A percentile compares a stretch with the other conserved stretches of the same genome.
These are phyloP conservation scores for Chitala chitala DNA, from an alignment of 2,113 vertebrate species.

Conservation along the genomic window DNA sequence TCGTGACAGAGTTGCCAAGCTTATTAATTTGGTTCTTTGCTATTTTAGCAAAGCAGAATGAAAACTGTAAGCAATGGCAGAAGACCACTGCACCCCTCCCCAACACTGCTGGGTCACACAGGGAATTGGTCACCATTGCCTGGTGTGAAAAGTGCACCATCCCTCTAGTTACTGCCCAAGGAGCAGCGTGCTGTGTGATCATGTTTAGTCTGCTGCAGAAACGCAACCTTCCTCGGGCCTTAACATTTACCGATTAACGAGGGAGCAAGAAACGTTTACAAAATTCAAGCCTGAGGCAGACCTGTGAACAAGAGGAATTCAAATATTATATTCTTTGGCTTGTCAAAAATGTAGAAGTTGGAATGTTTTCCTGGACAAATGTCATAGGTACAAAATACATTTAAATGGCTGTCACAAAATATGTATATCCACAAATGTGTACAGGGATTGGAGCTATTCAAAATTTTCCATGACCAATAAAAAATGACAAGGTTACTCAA, in stretches of 20 bases:
- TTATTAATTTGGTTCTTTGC: background rate
- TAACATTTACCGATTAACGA: no score
- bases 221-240: no score
- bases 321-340: no score
- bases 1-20: background rate
- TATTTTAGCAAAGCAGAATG: background rate
- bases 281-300: no score
- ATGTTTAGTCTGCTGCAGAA: no score
- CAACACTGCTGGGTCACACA: no score
- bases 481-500: background rate
- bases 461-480: background rate
- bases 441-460: background rate
- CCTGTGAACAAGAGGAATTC: no score
- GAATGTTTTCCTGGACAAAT: no score
- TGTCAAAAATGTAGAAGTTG: background rate
- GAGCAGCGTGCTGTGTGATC: background rate
- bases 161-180: background rate
- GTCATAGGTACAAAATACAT: background rate
- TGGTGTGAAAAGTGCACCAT: background rate
- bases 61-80: no score
- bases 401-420: background rate
- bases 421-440: background rate
- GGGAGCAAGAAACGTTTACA: no score
- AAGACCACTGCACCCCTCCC: no score
- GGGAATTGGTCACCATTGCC: background rate